Base-by-base conservation (phyloP, 2,113 vertebrate genomes). In the Alligator mississippiensis region DNA sequence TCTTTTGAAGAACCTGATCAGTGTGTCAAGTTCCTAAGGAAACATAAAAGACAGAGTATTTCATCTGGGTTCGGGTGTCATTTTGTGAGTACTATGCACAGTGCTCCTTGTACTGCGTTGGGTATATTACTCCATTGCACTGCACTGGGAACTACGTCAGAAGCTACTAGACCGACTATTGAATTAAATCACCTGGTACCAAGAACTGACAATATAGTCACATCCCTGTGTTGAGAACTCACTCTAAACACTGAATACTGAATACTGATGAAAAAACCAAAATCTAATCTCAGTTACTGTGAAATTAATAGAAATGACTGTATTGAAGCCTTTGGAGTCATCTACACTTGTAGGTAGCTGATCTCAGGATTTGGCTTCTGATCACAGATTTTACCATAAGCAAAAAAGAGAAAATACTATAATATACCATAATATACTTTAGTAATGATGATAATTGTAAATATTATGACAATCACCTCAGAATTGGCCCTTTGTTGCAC, bases 401-500 rank as follows among this genome's bases (percentile, higher is more conserved):
- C 85, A 79, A 75, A 93, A 34, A 25, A 87, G 77, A 90, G 30
- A 85, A 92, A 82, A 84, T 90, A 80, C 90, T 81, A 38, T 77
- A 85, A 92, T 58, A 84, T 90, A 80, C 90, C 80, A 38, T 77
- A 85, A 92, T 58, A 30, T 28, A 88, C 54, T 28, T 92, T 90
- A 94, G 64, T 77, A 77, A 70, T 3, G 1, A 22, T 16, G 80
- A 80, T 68, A 88, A 4, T 25, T 88, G 85, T 74, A 96, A 95
- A 72, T 87, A 57, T 12, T 14, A 84, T 21, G 80, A 74, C 74
- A 85, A 92, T 30, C 81, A 89, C 91, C 80, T 94, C 77, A 87
- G 84, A 96, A 84, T 80, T 77, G 78, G 60, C 89, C 66, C 80
- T 95, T 96, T 94, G 87, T 90, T 92, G 72, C 85, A 54, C 66